Conservation (phyloP, 2,797 vertebrate species). For the Sebastolobus altivelis region DNA sequence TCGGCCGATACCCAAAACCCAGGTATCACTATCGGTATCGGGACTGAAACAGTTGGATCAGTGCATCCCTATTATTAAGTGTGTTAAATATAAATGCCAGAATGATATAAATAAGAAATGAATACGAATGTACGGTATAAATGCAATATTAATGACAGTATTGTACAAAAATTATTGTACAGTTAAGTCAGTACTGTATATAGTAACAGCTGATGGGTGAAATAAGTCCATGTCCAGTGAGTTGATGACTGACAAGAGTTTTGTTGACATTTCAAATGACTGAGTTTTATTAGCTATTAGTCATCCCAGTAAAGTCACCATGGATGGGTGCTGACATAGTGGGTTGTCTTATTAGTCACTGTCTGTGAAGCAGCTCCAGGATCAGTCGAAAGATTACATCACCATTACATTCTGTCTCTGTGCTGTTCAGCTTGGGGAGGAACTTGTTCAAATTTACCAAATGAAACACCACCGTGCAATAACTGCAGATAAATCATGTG, state of each 20-base stretch:
- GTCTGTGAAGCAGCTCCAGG: constrained; percentile 40
- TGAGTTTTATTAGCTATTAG: constrained; percentile 31
- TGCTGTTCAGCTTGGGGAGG: constrained; percentile 12
- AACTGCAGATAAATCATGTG: constrained; percentile 11
- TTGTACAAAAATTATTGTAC: no score
- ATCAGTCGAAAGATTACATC: constrained; percentile 38
- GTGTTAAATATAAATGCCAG: no score
- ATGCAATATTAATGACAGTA: no score
- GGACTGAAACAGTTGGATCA: no score
- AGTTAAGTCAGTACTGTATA: no score
- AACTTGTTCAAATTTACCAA: background rate
- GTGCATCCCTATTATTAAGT: no score
- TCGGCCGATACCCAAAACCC: no score
- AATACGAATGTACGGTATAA: no score
- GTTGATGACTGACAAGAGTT: background rate
- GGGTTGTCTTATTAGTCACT: constrained; percentile 51
- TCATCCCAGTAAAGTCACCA: constrained; percentile 18
- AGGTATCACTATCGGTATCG: no score
- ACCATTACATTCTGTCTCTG: constrained; percentile 30
- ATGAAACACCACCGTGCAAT: background rate
- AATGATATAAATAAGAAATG: no score
- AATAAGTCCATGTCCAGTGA: no score
- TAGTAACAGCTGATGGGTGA: no score
- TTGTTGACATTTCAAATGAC: constrained; percentile 18
- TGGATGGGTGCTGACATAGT: constrained; percentile 19